phyloP scores from a whole-genome alignment of 2,797 vertebrate genomes.

The Sarcoramphus papa region DNA sequence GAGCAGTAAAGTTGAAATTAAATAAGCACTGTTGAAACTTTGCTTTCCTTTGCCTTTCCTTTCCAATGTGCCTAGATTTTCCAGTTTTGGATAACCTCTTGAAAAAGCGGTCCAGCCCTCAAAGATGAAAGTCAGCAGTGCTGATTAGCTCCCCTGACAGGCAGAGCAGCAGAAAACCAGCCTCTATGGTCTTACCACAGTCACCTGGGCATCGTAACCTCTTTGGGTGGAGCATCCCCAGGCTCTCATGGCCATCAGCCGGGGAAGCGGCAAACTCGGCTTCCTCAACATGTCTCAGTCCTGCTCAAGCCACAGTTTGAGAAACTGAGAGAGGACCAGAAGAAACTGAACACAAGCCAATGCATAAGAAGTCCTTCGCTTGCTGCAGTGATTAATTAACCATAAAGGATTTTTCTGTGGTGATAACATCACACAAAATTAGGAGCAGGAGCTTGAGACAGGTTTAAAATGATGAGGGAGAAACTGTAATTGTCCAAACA shows the following conservation, averaged over 20 bases:
- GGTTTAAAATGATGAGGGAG: background rate
- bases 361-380: background rate
- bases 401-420: background rate
- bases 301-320: fast-evolving
- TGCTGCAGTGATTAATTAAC: background rate
- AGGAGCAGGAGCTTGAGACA: background rate
- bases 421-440: background rate
- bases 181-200: background rate
- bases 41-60: background rate
- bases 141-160: background rate
- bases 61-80: background rate
- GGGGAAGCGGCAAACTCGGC: fast-evolving
- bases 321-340: background rate
- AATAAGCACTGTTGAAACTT: background rate
- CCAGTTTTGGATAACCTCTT: background rate
- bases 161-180: background rate
- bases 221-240: background rate
- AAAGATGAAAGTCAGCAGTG: background rate
- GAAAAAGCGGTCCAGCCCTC: background rate
- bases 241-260: background rate
- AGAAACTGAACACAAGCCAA: background rate
- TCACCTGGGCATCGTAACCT: background rate
- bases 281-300: background rate
- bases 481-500: background rate
- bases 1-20: background rate